A percentile compares a stretch with the other conserved stretches of the same genome.
Conservation (phyloP, 1,140 invertebrate species). For the Drosophila paulistorum region DNA sequence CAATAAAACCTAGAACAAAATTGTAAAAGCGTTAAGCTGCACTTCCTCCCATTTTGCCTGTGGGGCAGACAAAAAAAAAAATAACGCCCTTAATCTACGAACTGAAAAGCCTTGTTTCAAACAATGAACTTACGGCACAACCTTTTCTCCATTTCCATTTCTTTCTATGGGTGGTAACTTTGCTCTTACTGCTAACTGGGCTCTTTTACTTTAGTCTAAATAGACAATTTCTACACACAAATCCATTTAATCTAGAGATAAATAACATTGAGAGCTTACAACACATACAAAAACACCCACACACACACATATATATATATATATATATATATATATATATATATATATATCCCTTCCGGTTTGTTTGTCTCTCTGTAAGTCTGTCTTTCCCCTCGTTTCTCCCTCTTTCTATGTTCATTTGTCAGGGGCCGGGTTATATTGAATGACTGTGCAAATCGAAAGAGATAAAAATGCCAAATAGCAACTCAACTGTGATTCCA, state of each 20-base stretch:
- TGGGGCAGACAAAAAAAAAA: slow-evolving; percentile 9
- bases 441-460: slow-evolving; percentile 77
- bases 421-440: slow-evolving; percentile 47
- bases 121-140: slow-evolving; percentile 66
- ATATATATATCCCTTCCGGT: slow-evolving; percentile 34
- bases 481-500: slow-evolving; percentile 56
- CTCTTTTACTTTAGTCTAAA: slow-evolving; percentile 50
- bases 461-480: slow-evolving; percentile 72
- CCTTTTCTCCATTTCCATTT: slow-evolving; percentile 2
- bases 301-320: neutral
- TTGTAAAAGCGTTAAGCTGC: slow-evolving; percentile 13
- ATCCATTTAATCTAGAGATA: slow-evolving; percentile 81
- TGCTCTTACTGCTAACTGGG: slow-evolving; percentile 16
- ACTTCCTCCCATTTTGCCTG: slow-evolving; percentile 8
- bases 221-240: slow-evolving; percentile 80
- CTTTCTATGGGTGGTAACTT: neutral
- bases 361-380: slow-evolving; percentile 25
- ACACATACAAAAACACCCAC: neutral
- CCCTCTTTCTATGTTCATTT: slow-evolving; percentile 21
- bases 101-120: slow-evolving; percentile 55
- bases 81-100: slow-evolving; percentile 12
- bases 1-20: slow-evolving; percentile 43
- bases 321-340: neutral
- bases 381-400: slow-evolving; percentile 4
- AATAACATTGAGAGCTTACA: slow-evolving; percentile 69